These are phyloP conservation scores for Thaumetopoea pityocampa DNA, from an alignment of 1,140 invertebrate genomes.

Conservation along the genomic window DNA sequence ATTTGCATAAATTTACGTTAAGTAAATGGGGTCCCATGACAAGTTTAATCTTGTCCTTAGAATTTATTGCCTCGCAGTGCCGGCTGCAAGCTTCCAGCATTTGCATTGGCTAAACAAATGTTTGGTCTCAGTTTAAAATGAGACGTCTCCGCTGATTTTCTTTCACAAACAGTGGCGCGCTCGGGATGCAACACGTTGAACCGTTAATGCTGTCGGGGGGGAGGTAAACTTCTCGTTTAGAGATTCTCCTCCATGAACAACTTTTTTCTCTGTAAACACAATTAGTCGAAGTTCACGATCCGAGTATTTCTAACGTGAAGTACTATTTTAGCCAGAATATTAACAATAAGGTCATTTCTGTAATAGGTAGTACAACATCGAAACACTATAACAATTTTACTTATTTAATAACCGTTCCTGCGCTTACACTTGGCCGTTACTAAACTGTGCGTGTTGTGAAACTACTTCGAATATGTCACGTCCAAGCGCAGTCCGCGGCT, in stretches of 20 bases:
- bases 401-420: too few relatives aligned
- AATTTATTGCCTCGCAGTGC: conserved; percentile 62
- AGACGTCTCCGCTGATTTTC: conserved; percentile 13
- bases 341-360: too few relatives aligned
- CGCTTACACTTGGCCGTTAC: too few relatives aligned
- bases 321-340: too few relatives aligned
- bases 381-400: too few relatives aligned
- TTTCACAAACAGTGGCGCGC: conserved; percentile 11
- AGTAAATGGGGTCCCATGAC: conserved; percentile 71
- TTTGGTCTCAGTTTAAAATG: conserved; percentile 42
- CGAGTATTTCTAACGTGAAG: too few relatives aligned
- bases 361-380: too few relatives aligned
- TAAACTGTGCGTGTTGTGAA: too few relatives aligned
- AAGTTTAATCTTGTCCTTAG: conserved; percentile 72
- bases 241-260: not conserved
- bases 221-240: not conserved
- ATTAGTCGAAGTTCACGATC: too few relatives aligned
- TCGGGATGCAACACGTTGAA: conserved; percentile 2
- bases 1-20: conserved; percentile 75
- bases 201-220: not conserved
- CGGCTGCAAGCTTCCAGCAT: conserved; percentile 47
- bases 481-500: too few relatives aligned
- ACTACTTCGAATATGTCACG: too few relatives aligned
- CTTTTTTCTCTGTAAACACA: too few relatives aligned
- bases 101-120: conserved; percentile 60